Conservation (phyloP, 2,797 vertebrate genomes). For the Gymnopithys bicolor region DNA sequence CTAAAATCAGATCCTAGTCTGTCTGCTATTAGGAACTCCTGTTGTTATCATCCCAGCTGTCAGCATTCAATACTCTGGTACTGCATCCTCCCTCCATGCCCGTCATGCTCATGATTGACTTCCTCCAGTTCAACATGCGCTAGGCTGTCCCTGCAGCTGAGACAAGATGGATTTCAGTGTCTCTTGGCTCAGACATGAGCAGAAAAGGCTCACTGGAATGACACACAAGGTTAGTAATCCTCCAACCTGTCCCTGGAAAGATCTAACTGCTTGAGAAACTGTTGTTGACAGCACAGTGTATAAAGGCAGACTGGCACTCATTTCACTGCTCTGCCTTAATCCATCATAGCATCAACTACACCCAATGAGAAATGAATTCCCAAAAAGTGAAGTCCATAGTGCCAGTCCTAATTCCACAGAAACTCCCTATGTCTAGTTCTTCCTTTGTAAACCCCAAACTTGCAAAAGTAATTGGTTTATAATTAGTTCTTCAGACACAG, state of each 20-base stretch:
- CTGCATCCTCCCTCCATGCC: fast-evolving
- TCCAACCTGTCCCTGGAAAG: background rate
- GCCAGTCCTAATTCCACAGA: background rate
- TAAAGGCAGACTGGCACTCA: background rate
- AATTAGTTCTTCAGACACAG: background rate
- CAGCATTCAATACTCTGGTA: background rate
- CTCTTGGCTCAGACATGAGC: background rate
- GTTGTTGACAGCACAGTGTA: background rate
- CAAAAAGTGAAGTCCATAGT: background rate
- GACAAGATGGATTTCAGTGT: background rate
- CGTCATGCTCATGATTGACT: fast-evolving
- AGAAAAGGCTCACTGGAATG: background rate
- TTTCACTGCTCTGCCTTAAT: background rate
- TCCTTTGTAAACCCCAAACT: background rate
- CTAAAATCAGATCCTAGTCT: background rate
- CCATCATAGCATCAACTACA: background rate
- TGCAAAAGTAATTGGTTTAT: background rate
- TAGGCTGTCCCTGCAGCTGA: background rate
- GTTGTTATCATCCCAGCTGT: fast-evolving
- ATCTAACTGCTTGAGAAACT: background rate
- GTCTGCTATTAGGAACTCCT: fast-evolving
- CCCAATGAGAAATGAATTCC: background rate
- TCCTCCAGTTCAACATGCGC: background rate
- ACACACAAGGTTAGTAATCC: background rate
- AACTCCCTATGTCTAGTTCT: background rate